Base-by-base conservation (phyloP, 2,113 vertebrate genomes). In the Bubo bubo region DNA sequence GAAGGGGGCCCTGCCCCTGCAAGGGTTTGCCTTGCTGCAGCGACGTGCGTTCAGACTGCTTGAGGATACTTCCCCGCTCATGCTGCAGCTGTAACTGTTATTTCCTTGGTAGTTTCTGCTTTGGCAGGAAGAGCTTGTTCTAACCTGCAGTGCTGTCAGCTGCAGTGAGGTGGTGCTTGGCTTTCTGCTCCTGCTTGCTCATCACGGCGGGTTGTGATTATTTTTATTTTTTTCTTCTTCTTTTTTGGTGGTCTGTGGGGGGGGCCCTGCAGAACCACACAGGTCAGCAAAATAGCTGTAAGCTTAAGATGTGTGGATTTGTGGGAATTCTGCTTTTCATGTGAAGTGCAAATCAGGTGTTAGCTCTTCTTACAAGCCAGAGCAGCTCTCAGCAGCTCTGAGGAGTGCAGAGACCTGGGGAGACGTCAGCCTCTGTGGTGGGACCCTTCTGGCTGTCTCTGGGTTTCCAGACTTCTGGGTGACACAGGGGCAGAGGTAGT, bases 31-130 rank as follows among this genome's bases (percentile, higher is more conserved):
- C 32, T 67, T 2, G 7, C 63, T 60, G 56, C 73, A 45, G 83
- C 47, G 74, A 43, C 37, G 34, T 27, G 3, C 2, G 1, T 59
- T 66, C 45, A 43, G 14, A 2, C 62, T 79, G 82, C 41, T 7
- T 45, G 8, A 79, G 52, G 71, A 10, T 23, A 5, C 24, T 41
- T 45, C 56, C 26, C 60, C 0, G 13, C 62, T 60, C 27, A 4
- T 0, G 0, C 43, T 43, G 45, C 1, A 4, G 24, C 47, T 68
- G 43, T 43, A 39, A 10, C 41, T 0, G 0, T 34, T 34, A 6
- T 45, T 91, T 53, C 59, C 24, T 56, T 52, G 35, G 63, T 22
- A 37, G 34, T n/a, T 86, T 37, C 43, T 79, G 64, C 64, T 89
- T 55, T 62, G 70, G 22, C 58, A 58, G 56, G 62, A 70, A 24